Percentiles rank a stretch among this genome's conserved stretches.
phyloP scores from a whole-genome alignment of 2,888 invertebrate species.

The Dorcus hopei region DNA sequence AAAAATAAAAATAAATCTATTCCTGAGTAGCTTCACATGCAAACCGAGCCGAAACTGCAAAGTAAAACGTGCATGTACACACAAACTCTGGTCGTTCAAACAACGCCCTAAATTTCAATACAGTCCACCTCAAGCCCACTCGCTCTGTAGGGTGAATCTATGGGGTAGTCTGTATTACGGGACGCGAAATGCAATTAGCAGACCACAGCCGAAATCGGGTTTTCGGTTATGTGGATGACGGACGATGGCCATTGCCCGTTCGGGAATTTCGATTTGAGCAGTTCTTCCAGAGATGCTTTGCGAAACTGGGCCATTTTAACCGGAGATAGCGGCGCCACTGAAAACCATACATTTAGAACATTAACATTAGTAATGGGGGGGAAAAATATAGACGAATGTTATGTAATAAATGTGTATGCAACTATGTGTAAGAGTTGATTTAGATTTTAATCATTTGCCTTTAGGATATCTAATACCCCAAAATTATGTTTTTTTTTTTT shows the following conservation, averaged over 20 bases:
- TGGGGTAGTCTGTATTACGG: neutral
- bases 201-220: constrained; percentile 73
- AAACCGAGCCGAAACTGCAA: too few relatives aligned
- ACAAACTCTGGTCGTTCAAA: neutral
- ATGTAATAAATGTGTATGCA: too few relatives aligned
- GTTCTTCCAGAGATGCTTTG: constrained; percentile 58
- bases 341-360: constrained; percentile 36
- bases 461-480: too few relatives aligned
- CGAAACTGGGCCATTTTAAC: constrained; percentile 66
- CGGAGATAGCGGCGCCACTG: constrained; percentile 72
- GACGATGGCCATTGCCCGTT: constrained; percentile 56
- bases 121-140: constrained; percentile 28
- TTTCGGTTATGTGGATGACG: constrained; percentile 75
- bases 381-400: too few relatives aligned
- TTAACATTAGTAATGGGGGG: neutral
- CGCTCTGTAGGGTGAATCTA: neutral
- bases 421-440: too few relatives aligned
- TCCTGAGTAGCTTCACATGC: too few relatives aligned
- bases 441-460: too few relatives aligned
- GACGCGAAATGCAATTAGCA: constrained; percentile 53
- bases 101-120: constrained; percentile 34
- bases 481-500: too few relatives aligned
- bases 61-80: too few relatives aligned
- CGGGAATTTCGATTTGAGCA: constrained; percentile 48
- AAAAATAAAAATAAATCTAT: too few relatives aligned